These are phyloP conservation scores for Monoplex corrugatus DNA, from an alignment of 2,888 invertebrate genomes.

Conservation along the genomic window DNA sequence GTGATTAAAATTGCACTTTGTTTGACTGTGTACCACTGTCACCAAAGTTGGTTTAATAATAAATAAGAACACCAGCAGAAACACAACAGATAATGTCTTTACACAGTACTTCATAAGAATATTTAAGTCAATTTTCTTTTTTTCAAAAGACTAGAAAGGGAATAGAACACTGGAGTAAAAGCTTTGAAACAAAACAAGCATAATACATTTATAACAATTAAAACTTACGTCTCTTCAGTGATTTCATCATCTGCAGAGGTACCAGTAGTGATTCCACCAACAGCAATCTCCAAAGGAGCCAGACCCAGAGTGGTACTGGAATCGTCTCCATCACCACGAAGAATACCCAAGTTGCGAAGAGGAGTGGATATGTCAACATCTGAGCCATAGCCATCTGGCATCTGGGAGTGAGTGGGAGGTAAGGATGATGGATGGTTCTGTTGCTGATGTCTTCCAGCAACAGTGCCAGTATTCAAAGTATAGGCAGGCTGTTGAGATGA, in stretches of 20 bases:
- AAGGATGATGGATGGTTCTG: conserved; percentile 6
- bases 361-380: not conserved
- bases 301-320: conserved; percentile 14
- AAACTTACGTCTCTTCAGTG: conserved; percentile 46
- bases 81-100: not conserved
- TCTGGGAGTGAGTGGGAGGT: not conserved
- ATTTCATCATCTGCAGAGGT: conserved; percentile 36
- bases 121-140: too few relatives aligned
- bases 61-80: too few relatives aligned
- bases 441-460: not conserved
- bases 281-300: conserved; percentile 42
- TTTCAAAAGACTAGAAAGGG: too few relatives aligned
- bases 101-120: too few relatives aligned
- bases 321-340: conserved; percentile 7
- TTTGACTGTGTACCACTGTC: too few relatives aligned
- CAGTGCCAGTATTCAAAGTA: not conserved
- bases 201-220: not conserved
- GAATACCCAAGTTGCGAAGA: not conserved
- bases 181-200: not conserved
- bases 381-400: not conserved
- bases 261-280: conserved; percentile 40
- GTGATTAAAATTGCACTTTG: too few relatives aligned
- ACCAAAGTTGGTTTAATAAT: too few relatives aligned
- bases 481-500: conserved; percentile 37
- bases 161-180: too few relatives aligned